Evolutionary conservation across 2,797 vertebrate genomes (phyloP), one percentile per base, ranked within the genome.

Genomic region (Enteromius unitaeniatus): DNA sequence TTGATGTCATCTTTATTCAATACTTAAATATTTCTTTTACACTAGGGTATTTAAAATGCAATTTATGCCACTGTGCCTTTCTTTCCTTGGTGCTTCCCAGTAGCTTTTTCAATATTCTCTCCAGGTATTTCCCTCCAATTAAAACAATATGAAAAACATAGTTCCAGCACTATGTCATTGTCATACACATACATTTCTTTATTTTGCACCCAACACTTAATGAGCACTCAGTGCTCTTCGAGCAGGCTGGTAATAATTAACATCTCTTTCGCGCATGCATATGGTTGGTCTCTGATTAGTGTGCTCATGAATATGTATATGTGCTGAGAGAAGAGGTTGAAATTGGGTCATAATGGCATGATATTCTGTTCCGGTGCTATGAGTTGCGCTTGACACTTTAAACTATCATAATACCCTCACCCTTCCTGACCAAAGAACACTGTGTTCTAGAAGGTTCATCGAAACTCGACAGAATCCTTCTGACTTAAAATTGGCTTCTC

Each of bases 221-320:
- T 60, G 65, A 83, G 74, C 74, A 49, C 37, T 64, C 80, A 10
- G 31, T 55, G 47, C 72, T 72, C 65, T 72, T 78, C 49, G 26
- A 70, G 82, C 65, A 0, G 60, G 13, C 65, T 84, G 65, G 26
- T 62, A 76, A 76, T 83, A 76, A 86, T 83, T 76, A 80, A 70
- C 19, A 23, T 79, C 62, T 83, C 67, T 74, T 55, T 60, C 42
- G 11, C 40, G 15, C 34, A 65, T 19, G 26, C 72, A 73, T 77
- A 79, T 69, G 81, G 82, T 53, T 83, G 81, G 77, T 68, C 26
- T 72, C 76, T 83, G 81, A 85, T 87, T 85, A 85, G 81, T 31
- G 64, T 34, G 47, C 26, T 80, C 26, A 85, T 87, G 78, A 85
- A 87, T 87, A 87, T 85, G 86, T 58, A 85, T 79, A 65, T 23